A percentile compares a stretch with the other conserved stretches of the same genome.
Evolutionary conservation across 2,113 vertebrate species (phyloP).

Genomic region (Haliaeetus leucogaster): DNA sequence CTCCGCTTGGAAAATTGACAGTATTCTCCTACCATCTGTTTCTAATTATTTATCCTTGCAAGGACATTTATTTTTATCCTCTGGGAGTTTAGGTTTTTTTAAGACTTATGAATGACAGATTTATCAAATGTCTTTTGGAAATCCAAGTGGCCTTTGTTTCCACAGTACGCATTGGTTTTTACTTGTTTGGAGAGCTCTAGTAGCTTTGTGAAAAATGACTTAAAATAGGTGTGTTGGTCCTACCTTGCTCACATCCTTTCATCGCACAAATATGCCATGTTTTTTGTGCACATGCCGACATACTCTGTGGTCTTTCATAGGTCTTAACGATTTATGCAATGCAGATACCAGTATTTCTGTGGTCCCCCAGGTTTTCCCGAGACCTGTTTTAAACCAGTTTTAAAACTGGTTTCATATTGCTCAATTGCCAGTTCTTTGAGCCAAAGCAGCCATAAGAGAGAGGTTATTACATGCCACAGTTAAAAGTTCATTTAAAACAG

Average conservation of each 20-base stretch:
- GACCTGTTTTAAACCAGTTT: neutral
- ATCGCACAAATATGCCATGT: neutral
- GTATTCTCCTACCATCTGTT: conserved; percentile 58
- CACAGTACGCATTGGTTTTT: neutral
- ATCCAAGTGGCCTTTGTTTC: neutral
- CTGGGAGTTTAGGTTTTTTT: neutral
- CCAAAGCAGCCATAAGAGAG: neutral
- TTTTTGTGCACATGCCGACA: neutral
- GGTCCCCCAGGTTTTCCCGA: neutral
- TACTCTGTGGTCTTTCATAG: neutral
- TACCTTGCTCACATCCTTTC: neutral
- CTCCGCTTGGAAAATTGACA: conserved; percentile 37
- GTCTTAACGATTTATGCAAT: rapidly evolving
- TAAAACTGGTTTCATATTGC: neutral
- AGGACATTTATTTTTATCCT: conserved; percentile 56
- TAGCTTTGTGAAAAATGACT: neutral
- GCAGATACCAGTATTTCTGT: neutral
- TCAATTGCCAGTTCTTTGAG: neutral
- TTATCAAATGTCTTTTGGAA: neutral
- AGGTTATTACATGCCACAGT: neutral
- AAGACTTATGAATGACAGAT: neutral
- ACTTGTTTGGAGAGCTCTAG: neutral
- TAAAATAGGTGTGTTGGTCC: neutral
- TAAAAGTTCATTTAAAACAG: neutral
- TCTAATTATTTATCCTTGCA: conserved; percentile 62